Percentiles rank a stretch among this genome's conserved stretches.
Evolutionary conservation across 2,113 vertebrate genomes (phyloP).

Genomic region (Eidolon helvum): DNA sequence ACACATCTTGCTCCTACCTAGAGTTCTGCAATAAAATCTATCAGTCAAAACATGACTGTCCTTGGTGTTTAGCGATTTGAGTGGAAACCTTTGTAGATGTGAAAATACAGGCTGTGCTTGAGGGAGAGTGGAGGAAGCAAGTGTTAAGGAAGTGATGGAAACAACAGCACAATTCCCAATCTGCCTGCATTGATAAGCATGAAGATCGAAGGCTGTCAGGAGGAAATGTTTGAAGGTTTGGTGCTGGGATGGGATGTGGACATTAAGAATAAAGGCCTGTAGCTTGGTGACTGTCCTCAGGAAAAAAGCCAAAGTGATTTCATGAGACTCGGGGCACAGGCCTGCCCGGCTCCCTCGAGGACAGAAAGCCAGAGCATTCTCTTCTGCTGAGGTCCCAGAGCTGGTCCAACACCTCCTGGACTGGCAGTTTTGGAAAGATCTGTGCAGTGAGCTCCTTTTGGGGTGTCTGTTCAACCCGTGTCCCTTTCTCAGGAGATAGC

Average conservation of each 20-base stretch:
- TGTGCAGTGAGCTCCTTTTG: background rate
- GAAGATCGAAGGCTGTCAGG: background rate
- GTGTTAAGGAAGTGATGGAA: background rate
- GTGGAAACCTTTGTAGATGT: background rate
- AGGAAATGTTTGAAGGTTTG: background rate
- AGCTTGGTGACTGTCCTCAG: background rate
- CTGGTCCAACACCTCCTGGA: background rate
- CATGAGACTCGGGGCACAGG: fast-evolving
- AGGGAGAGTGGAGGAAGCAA: fast-evolving
- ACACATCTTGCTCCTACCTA: background rate
- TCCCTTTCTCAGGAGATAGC: too few species aligned
- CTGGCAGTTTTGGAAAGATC: background rate
- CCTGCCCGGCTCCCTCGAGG: background rate
- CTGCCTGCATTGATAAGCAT: background rate
- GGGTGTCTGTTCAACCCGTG: background rate
- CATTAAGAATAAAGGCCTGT: background rate
- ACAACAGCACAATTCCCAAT: background rate
- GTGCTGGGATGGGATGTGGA: background rate
- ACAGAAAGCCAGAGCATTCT: background rate
- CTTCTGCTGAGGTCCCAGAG: background rate
- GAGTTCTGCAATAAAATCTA: slow-evolving; percentile 56
- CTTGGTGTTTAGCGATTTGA: background rate
- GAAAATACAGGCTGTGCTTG: background rate
- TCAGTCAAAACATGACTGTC: background rate
- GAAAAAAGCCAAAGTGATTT: background rate